phyloP scores from a whole-genome alignment of 2,888 invertebrate genomes.

The Melitaea athalia region DNA sequence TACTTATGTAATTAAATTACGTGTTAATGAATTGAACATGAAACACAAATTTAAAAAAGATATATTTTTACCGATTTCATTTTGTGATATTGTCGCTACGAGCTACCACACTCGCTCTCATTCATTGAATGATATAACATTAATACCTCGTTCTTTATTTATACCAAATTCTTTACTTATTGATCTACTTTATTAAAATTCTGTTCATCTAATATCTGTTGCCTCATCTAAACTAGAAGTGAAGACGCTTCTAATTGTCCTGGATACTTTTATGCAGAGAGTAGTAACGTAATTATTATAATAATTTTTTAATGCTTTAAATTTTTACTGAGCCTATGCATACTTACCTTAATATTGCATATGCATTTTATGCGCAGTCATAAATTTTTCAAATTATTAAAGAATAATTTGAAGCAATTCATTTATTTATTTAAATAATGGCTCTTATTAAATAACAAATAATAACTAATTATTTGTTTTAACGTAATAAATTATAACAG shows the following conservation, averaged over 20 bases:
- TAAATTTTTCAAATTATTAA: no score
- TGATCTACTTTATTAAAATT: slow-evolving; percentile 65
- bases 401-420: no score
- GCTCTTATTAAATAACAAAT: no score
- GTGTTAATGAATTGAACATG: neutral
- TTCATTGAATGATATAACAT: slow-evolving; percentile 65
- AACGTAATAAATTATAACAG: no score
- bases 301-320: neutral
- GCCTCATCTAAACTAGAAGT: slow-evolving; percentile 66
- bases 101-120: slow-evolving; percentile 51
- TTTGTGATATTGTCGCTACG: slow-evolving; percentile 42
- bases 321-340: no score
- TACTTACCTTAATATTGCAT: no score
- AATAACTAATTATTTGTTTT: no score
- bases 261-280: slow-evolving; percentile 55
- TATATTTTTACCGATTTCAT: slow-evolving; percentile 67
- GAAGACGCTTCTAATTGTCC: slow-evolving; percentile 66
- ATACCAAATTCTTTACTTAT: slow-evolving; percentile 61
- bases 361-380: no score
- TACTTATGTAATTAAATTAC: neutral
- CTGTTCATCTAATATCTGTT: slow-evolving; percentile 56
- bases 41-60: neutral
- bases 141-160: slow-evolving; percentile 64
- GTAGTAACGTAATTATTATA: neutral
- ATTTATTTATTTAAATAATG: no score